Evolutionary conservation across 2,113 vertebrate species (phyloP).

Genomic region (Xenopus laevis): DNA sequence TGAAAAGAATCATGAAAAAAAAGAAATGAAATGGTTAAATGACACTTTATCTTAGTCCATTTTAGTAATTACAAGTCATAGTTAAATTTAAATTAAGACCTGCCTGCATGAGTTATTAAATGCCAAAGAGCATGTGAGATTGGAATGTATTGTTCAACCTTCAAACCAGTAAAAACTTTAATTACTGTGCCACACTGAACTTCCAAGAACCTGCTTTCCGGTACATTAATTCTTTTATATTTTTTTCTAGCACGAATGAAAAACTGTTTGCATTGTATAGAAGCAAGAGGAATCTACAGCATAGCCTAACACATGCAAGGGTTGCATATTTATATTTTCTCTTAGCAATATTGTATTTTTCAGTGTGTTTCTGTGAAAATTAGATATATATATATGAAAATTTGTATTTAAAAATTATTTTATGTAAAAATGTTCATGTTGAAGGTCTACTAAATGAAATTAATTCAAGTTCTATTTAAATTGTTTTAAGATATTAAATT

Average conservation of each 20-base stretch:
- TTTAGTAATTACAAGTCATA: conserved; percentile 1
- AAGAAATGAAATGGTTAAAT: neutral
- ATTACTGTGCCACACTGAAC: neutral
- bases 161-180: conserved; percentile 5
- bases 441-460: too few species aligned
- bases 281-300: neutral
- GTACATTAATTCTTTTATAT: conserved; percentile 6
- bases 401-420: too few species aligned
- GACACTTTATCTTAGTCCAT: neutral
- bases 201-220: conserved; percentile 1
- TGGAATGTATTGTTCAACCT: conserved; percentile 2
- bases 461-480: too few species aligned
- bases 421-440: too few species aligned
- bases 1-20: neutral
- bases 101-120: conserved; percentile 2
- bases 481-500: too few species aligned
- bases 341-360: too few species aligned
- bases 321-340: neutral
- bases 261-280: neutral
- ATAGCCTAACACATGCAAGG: neutral
- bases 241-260: neutral
- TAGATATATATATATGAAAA: too few species aligned
- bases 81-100: conserved; percentile 3
- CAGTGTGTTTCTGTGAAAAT: too few species aligned
- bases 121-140: conserved; percentile 3